These are phyloP conservation scores for Hylia prasina DNA, from an alignment of 2,113 vertebrate species.

Conservation along the genomic window DNA sequence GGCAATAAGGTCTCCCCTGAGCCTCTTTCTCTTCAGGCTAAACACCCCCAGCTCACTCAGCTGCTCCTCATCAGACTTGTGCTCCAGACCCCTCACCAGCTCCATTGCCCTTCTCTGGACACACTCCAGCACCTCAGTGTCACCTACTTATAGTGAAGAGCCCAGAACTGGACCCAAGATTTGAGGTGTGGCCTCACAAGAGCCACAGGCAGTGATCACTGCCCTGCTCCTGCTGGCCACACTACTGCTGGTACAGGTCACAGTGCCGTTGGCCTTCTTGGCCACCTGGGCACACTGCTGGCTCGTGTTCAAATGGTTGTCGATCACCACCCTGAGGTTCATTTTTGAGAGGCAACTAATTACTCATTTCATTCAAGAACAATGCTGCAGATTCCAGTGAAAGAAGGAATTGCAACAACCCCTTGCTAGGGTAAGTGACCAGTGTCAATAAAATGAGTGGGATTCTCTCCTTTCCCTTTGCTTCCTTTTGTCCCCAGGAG, in stretches of 20 bases:
- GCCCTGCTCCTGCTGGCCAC: not conserved
- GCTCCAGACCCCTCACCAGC: not conserved
- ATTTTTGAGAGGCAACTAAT: not conserved
- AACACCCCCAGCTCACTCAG: not conserved
- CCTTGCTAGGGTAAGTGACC: not conserved
- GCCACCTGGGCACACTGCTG: not conserved
- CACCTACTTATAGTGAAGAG: accelerated
- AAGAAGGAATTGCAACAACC: not conserved
- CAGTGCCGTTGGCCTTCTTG: not conserved
- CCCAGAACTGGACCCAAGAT: not conserved
- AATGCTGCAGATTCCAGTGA: not conserved
- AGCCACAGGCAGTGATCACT: accelerated
- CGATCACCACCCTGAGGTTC: accelerated
- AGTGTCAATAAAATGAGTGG: not conserved
- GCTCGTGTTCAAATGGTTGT: not conserved
- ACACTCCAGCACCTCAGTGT: accelerated
- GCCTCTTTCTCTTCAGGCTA: not conserved
- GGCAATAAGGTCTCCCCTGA: not conserved
- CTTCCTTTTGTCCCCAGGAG: slow-evolving; percentile 55
- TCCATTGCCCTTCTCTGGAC: not conserved
- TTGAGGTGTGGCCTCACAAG: accelerated
- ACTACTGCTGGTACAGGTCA: not conserved
- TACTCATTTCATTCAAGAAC: not conserved
- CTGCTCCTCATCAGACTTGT: not conserved
- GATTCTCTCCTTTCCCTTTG: not conserved